phyloP scores from a whole-genome alignment of 2,888 invertebrate species.

The Craniophora ligustri region DNA sequence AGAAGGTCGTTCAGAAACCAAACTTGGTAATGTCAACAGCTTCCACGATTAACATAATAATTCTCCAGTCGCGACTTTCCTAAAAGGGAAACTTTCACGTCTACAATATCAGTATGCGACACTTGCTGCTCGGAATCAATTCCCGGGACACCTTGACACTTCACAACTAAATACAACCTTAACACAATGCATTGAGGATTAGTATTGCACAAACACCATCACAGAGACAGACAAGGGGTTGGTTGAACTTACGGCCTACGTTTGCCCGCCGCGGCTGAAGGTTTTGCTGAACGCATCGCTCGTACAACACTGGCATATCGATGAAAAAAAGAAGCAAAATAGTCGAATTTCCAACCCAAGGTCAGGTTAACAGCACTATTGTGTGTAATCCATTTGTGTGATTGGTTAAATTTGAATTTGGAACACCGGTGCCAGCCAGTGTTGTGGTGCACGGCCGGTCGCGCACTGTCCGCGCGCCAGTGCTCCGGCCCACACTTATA shows the following conservation, averaged over 20 bases:
- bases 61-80: slow-evolving; percentile 58
- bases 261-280: slow-evolving; percentile 72
- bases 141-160: slow-evolving; percentile 50
- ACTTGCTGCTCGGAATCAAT: slow-evolving; percentile 59
- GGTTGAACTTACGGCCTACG: slow-evolving; percentile 79
- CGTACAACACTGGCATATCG: slow-evolving; percentile 79
- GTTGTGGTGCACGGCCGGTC: slow-evolving; percentile 81
- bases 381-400: slow-evolving; percentile 71
- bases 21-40: slow-evolving; percentile 66
- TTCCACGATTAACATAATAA: slow-evolving; percentile 58
- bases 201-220: slow-evolving; percentile 57
- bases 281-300: slow-evolving; percentile 76
- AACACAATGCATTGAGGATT: slow-evolving; percentile 55
- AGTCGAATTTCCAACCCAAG: slow-evolving; percentile 59
- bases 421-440: slow-evolving; percentile 78
- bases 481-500: slow-evolving; percentile 78
- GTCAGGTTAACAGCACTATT: slow-evolving; percentile 77
- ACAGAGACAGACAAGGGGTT: slow-evolving; percentile 60
- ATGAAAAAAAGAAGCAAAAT: slow-evolving; percentile 54
- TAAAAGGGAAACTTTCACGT: slow-evolving; percentile 66
- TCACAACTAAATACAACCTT: slow-evolving; percentile 50
- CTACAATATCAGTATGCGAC: slow-evolving; percentile 66
- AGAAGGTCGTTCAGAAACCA: slow-evolving; percentile 62
- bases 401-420: slow-evolving; percentile 64
- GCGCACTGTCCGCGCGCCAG: slow-evolving; percentile 81